phyloP scores from a whole-genome alignment of 1,140 invertebrate species.

The Aphis gossypii region DNA sequence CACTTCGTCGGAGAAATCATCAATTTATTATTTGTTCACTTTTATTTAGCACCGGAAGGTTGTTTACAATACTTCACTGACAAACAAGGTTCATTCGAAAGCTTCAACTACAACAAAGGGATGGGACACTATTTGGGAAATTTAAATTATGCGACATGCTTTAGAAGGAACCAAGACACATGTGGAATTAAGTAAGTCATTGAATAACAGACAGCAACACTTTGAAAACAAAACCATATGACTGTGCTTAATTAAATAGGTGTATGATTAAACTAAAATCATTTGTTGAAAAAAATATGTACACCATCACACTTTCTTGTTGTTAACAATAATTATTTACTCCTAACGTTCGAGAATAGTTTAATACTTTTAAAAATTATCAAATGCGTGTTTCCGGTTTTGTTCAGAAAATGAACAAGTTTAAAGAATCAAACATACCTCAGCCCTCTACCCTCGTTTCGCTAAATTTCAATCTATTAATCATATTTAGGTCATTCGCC shows the following conservation, averaged over 20 bases:
- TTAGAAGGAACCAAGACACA: constrained; percentile 62
- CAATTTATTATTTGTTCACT: neutral
- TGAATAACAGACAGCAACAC: neutral
- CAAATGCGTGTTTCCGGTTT: no score
- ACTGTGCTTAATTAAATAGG: no score
- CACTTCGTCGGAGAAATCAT: neutral
- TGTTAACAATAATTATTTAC: no score
- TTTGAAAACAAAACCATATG: no score
- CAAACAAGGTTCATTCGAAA: constrained; percentile 67
- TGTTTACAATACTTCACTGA: constrained; percentile 73
- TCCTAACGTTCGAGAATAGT: no score
- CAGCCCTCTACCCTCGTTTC: no score
- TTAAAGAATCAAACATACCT: neutral
- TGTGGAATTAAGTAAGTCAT: constrained; percentile 51
- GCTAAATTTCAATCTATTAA: neutral
- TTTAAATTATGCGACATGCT: constrained; percentile 66
- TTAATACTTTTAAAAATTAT: no score
- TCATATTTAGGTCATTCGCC: neutral
- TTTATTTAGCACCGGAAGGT: constrained; percentile 68
- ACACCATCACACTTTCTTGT: no score
- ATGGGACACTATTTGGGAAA: constrained; percentile 65
- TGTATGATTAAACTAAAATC: no score
- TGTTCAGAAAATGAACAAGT: neutral
- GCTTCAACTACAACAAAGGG: constrained; percentile 70
- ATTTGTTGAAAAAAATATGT: no score